Base-by-base conservation (phyloP, 2,113 vertebrate genomes). In the Daboia siamensis region DNA sequence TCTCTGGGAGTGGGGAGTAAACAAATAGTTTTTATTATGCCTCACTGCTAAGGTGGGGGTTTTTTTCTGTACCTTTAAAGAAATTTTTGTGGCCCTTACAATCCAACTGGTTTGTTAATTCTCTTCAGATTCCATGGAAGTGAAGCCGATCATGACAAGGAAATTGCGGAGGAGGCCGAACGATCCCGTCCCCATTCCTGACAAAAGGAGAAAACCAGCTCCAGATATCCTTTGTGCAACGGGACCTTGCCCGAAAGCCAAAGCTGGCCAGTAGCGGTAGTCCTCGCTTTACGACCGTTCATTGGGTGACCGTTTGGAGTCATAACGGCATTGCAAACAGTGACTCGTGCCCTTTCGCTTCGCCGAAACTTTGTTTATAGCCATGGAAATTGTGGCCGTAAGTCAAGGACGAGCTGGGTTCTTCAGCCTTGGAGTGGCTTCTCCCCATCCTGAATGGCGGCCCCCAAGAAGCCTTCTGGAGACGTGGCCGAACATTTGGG, bases 141-240 rank as follows among this genome's bases (percentile, higher is more conserved):
- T 99, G 92, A 99, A 99, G 94, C 99, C 99, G 0, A 99, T 99
- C 95, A 99, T 99, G 99, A 99, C 99, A 1, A 97, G 99, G 61
- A 99, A 99, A 93, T 95, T 99, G 95, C 97, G 99, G 94, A 96
- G 99, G 59, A 97, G 99, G 90, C 99, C 99, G 1, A 99, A 99
- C 0, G 99, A 99, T 96, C 99, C 99, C 0, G 99, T 99, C 61
- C 99, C 99, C 3, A 99, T 99, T 94, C 99, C 99, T 21, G 99
- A 99, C 97, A 99, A 99, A 96, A 97, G 99, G 89, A 98, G 99
- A 91, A 99, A 99, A 96, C 99, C 99, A 56, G 98, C 99, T 86
- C 99, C 99, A 95, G 99, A 99, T 99, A 99, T 99, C 99, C 98
- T 99, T 98, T 57, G 87, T 8, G 0, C 24, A 3, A 3, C n/a